Evolutionary conservation across 1,140 invertebrate species (phyloP), one percentile per base, ranked within the genome.

Genomic region (Heliconius nattereri): DNA sequence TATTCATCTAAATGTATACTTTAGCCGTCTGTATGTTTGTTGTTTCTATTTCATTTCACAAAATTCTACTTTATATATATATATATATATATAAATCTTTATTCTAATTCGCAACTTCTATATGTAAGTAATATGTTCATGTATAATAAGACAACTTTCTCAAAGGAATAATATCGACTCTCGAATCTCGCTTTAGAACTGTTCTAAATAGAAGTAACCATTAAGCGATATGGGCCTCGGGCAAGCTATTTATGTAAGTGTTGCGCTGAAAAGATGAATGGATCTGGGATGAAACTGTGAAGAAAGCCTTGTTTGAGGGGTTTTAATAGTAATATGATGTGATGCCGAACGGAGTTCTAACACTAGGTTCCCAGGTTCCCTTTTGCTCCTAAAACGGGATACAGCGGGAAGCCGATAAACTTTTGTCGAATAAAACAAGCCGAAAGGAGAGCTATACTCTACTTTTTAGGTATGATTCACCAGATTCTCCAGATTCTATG

Each of bases 181-280:
- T 71, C 37, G 26, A 26, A 71, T 76, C 76, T 45, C 74, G 70
- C 71, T 73, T 76, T 71, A 9, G 26, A 72, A 71, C 8, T 35
- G 70, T 57, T 71, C 45, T 74, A 78, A 78, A 81, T 81, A 79
- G 74, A 72, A 11, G 52, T 71, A 77, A 78, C 71, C 71, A 77
- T 74, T 76, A 77, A 71, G 76, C 76, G 71, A 79, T 73, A 73
- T 78, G 75, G 60, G 49, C 57, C 40, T 70, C 79, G 57, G 81
- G 66, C 66, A 78, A 76, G 60, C 78, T 84, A 81, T 80, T 78
- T 80, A 84, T 80, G 78, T 77, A 75, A 78, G 76, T 80, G 78
- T 80, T 76, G 81, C 75, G 71, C 75, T 81, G 78, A 81, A 81
- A 81, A 26, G 72, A 81, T 81, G 76, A 78, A 81, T 78, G 76